Evolutionary conservation across 1,140 invertebrate genomes (phyloP).

Genomic region (Latrodectus geometricus): DNA sequence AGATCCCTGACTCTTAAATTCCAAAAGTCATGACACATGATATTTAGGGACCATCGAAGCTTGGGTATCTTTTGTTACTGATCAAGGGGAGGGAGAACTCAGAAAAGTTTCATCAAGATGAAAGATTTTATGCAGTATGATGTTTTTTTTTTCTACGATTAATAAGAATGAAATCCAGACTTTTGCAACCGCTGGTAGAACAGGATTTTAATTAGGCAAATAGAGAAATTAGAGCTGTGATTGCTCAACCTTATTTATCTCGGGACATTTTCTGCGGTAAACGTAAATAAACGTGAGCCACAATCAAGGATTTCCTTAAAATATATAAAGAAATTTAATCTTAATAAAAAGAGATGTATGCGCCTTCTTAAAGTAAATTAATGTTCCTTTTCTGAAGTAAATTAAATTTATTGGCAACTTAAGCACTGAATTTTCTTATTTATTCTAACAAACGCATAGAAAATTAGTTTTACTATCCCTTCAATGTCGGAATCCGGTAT

Average conservation of each 20-base stretch:
- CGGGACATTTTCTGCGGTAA: too few species aligned
- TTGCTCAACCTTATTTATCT: neutral
- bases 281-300: too few species aligned
- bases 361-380: too few species aligned
- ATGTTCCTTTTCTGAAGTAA: too few species aligned
- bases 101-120: slow-evolving; percentile 54
- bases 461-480: too few species aligned
- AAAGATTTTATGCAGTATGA: slow-evolving; percentile 32
- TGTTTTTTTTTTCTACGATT: slow-evolving; percentile 46
- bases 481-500: too few species aligned
- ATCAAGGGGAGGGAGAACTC: neutral
- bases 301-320: too few species aligned
- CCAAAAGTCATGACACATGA: slow-evolving; percentile 52
- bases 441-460: too few species aligned
- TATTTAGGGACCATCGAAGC: slow-evolving; percentile 39
- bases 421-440: too few species aligned
- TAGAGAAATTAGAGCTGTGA: slow-evolving; percentile 29
- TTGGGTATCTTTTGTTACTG: slow-evolving; percentile 44
- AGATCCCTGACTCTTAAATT: slow-evolving; percentile 53
- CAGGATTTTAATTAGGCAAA: slow-evolving; percentile 51
- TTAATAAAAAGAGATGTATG: too few species aligned
- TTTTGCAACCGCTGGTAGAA: slow-evolving; percentile 42
- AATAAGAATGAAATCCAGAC: slow-evolving; percentile 39
- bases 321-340: too few species aligned
- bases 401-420: too few species aligned